A percentile compares a stretch with the other conserved stretches of the same genome.
Evolutionary conservation across 2,113 vertebrate species (phyloP).

Genomic region (Sturnira hondurensis): DNA sequence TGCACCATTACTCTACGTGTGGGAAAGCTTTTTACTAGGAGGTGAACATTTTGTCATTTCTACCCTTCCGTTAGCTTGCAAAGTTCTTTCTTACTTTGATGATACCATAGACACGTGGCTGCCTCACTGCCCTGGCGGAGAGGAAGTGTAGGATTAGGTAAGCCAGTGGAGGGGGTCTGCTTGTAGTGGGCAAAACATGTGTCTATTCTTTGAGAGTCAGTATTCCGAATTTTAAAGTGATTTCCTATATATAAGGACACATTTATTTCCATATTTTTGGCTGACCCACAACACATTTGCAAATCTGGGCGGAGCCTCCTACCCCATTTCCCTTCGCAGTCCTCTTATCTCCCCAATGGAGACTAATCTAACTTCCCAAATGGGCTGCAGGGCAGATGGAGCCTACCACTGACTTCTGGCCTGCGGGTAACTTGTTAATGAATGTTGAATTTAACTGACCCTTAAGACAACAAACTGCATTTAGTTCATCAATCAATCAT

Average conservation of each 20-base stretch:
- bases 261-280: neutral
- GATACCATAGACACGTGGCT: neutral
- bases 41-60: neutral
- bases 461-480: slow-evolving; percentile 5
- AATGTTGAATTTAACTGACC: neutral
- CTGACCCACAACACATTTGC: neutral
- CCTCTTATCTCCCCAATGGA: neutral
- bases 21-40: neutral
- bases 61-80: neutral
- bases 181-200: neutral
- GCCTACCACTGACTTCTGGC: neutral
- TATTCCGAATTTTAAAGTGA: neutral
- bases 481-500: neutral
- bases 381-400: neutral
- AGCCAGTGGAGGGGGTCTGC: neutral
- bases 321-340: neutral
- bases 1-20: neutral
- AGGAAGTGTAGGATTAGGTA: neutral
- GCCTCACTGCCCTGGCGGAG: neutral
- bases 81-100: slow-evolving; percentile 15
- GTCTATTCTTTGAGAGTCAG: neutral
- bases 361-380: neutral
- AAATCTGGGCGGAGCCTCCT: neutral
- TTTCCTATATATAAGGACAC: neutral
- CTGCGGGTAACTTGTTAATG: neutral